Percentiles rank a stretch among this genome's conserved stretches.
These are phyloP conservation scores for Brachyhypopomus gauderio DNA, from an alignment of 2,113 vertebrate genomes.

Conservation along the genomic window DNA sequence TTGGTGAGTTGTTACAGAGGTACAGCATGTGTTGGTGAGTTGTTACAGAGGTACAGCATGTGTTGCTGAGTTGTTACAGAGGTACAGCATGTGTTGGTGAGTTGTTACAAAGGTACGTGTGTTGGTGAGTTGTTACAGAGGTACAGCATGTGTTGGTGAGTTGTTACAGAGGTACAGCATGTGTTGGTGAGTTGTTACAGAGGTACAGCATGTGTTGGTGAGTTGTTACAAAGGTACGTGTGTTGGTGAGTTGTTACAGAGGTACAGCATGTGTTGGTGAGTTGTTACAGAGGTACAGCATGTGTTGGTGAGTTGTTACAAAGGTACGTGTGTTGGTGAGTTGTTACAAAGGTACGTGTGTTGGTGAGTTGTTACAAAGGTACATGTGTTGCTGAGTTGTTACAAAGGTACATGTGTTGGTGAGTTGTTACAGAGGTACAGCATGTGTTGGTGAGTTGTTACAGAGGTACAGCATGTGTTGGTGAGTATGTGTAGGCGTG, in stretches of 20 bases:
- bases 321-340: too few species aligned
- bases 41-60: too few species aligned
- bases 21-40: too few species aligned
- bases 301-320: slow-evolving; percentile 53
- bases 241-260: slow-evolving; percentile 53
- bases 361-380: slow-evolving; percentile 50
- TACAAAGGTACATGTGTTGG: slow-evolving; percentile 44
- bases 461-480: slow-evolving; percentile 4
- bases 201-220: too few species aligned
- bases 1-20: slow-evolving; percentile 51
- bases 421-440: slow-evolving; percentile 44
- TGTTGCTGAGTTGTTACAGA: slow-evolving; percentile 53
- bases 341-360: too few species aligned
- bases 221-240: too few species aligned
- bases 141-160: slow-evolving; percentile 46
- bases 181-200: slow-evolving; percentile 53
- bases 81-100: too few species aligned
- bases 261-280: slow-evolving; percentile 45
- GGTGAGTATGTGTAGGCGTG: too few species aligned
- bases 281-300: slow-evolving; percentile 46
- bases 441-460: slow-evolving; percentile 54
- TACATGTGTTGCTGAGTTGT: slow-evolving; percentile 49
- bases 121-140: slow-evolving; percentile 52
- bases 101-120: too few species aligned
- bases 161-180: slow-evolving; percentile 44